phyloP scores from a whole-genome alignment of 2,888 invertebrate species.

The Andrena haemorrhoa region DNA sequence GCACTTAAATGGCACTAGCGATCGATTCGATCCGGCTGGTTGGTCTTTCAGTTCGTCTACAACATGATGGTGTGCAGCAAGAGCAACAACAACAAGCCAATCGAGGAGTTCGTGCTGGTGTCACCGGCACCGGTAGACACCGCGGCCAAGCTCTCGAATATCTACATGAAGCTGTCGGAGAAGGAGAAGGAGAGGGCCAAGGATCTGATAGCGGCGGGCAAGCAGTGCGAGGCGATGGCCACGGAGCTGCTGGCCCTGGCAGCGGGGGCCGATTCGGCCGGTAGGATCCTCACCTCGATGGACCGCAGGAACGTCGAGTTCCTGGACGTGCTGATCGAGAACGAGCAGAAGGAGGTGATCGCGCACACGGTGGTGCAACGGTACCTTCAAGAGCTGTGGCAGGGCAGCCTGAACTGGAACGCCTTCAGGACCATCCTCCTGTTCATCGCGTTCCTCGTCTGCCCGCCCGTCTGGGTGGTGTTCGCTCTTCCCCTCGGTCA shows the following conservation, averaged over 20 bases:
- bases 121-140: constrained; percentile 99
- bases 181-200: constrained; percentile 99
- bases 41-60: constrained; percentile 91
- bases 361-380: constrained; percentile 99
- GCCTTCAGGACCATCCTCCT: constrained; percentile 97
- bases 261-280: constrained; percentile 97
- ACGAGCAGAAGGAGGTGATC: constrained; percentile 99
- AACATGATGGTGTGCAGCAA: constrained; percentile 99
- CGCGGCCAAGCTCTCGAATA: constrained; percentile 98
- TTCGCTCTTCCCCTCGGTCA: constrained; percentile 98
- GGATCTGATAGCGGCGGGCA: constrained; percentile 97
- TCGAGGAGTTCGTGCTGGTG: constrained; percentile 98
- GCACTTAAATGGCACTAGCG: background rate
- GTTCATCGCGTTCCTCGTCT: constrained; percentile 95
- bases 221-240: constrained; percentile 99
- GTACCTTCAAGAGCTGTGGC: constrained; percentile 98
- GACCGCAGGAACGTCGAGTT: constrained; percentile 97
- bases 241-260: constrained; percentile 97
- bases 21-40: constrained; percentile 22
- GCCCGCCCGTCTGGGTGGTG: constrained; percentile 98
- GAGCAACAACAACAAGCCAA: constrained; percentile 97
- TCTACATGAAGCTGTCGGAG: constrained; percentile 94
- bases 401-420: constrained; percentile 98
- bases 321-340: constrained; percentile 98
- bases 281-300: constrained; percentile 96